Percentiles rank a stretch among this genome's conserved stretches.
These are phyloP conservation scores for Sycobia sp. DNA, from an alignment of 1,140 invertebrate genomes.

Conservation along the genomic window DNA sequence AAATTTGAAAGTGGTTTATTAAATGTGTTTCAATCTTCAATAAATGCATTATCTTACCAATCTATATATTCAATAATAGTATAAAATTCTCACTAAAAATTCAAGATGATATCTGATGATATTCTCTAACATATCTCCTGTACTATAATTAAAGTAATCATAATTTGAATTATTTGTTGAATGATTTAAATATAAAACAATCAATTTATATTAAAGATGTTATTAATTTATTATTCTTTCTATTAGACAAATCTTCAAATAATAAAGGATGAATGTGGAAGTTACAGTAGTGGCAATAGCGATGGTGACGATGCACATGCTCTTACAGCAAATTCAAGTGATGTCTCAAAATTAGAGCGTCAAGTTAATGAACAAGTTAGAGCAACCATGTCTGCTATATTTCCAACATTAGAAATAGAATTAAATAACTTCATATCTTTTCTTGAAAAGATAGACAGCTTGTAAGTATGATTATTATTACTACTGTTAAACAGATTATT, in stretches of 20 bases:
- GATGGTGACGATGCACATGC: slow-evolving; percentile 34
- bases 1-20: no score
- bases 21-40: no score
- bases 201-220: background rate
- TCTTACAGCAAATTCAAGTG: slow-evolving; percentile 49
- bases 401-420: slow-evolving; percentile 84
- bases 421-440: slow-evolving; percentile 82
- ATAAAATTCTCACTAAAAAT: no score
- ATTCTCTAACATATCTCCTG: no score
- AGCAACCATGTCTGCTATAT: slow-evolving; percentile 86
- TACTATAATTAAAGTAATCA: no score
- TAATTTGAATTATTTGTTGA: no score
- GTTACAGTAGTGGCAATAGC: slow-evolving; percentile 39
- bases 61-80: no score
- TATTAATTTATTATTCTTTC: background rate
- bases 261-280: slow-evolving; percentile 47
- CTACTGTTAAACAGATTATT: no score
- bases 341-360: slow-evolving; percentile 70
- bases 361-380: slow-evolving; percentile 80
- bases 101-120: no score
- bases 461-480: slow-evolving; percentile 69
- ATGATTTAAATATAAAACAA: no score
- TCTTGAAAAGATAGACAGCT: slow-evolving; percentile 86
- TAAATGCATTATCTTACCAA: no score
- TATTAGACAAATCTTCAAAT: slow-evolving; percentile 19